Evolutionary conservation across 53 echinoderm and acorn worm species (phyloP).

Genomic region (Arbacia lixula): DNA sequence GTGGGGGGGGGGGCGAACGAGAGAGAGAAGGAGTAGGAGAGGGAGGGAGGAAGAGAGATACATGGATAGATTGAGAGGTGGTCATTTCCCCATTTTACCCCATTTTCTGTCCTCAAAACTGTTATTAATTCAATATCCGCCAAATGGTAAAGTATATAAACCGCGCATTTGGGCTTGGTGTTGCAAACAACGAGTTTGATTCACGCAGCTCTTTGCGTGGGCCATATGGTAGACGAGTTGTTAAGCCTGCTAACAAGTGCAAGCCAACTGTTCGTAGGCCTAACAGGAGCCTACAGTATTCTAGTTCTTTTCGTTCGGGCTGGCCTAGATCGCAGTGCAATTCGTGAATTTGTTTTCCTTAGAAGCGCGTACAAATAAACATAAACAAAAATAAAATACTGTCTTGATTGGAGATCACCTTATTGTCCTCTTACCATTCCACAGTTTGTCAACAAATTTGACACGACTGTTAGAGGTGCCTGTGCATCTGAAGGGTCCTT

Average conservation of each 20-base stretch:
- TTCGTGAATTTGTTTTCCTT: no score
- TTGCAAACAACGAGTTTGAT: slow-evolving; percentile 29
- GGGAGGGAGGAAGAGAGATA: neutral
- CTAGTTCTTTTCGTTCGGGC: no score
- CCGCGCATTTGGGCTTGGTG: neutral
- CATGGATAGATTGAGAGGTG: neutral
- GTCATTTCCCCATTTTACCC: neutral
- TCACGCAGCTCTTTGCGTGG: neutral
- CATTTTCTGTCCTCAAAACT: slow-evolving; percentile 5
- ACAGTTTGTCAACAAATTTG: no score
- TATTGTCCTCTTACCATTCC: no score
- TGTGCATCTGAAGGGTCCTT: no score
- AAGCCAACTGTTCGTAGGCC: slow-evolving; percentile 13
- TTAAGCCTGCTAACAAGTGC: no score
- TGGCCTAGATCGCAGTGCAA: no score
- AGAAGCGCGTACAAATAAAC: no score
- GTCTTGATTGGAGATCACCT: no score
- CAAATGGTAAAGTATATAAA: neutral
- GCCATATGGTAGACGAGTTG: slow-evolving; percentile 35
- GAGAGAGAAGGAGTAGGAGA: neutral
- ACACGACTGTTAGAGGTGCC: no score
- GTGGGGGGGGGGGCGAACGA: neutral
- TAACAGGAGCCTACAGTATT: neutral
- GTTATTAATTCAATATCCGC: slow-evolving; percentile 50
- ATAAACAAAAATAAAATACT: no score